Conservation (phyloP, 2,797 vertebrate genomes). For the Lacerta agilis region DNA sequence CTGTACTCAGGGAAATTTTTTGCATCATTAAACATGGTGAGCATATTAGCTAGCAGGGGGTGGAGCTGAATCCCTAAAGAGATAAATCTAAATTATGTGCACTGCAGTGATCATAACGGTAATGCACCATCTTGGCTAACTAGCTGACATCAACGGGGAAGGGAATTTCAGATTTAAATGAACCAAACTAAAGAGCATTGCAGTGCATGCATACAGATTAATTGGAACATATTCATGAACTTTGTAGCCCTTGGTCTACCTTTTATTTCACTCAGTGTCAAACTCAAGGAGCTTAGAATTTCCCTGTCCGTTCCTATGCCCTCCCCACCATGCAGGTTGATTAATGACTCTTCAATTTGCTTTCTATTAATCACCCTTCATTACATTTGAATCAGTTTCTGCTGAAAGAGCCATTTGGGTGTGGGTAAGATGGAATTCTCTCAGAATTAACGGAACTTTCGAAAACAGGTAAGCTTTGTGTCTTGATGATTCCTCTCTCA, state of each 20-base stretch:
- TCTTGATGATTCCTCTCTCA: not conserved
- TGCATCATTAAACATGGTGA: conserved; percentile 94
- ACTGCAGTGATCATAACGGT: conserved; percentile 85
- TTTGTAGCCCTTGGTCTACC: conserved; percentile 70
- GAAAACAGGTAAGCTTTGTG: conserved; percentile 15
- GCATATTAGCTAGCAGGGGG: conserved; percentile 88
- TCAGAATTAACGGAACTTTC: conserved; percentile 61
- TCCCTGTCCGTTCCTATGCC: conserved; percentile 65
- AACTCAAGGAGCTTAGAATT: conserved; percentile 69
- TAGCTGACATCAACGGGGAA: conserved; percentile 84
- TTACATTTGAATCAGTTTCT: conserved; percentile 67
- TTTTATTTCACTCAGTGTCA: conserved; percentile 67
- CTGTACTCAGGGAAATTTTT: conserved; percentile 90
- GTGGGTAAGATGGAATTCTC: conserved; percentile 53
- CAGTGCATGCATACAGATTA: conserved; percentile 79
- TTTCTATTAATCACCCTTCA: conserved; percentile 75
- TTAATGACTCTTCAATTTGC: conserved; percentile 77
- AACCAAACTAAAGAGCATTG: conserved; percentile 82
- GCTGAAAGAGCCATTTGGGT: conserved; percentile 54
- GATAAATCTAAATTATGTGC: conserved; percentile 87
- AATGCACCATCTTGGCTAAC: conserved; percentile 82
- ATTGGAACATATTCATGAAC: conserved; percentile 78
- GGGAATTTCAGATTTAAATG: conserved; percentile 81
- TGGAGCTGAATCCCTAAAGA: conserved; percentile 87
- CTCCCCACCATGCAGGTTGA: conserved; percentile 69